A percentile compares a stretch with the other conserved stretches of the same genome.
Conservation (phyloP, 2,113 vertebrate species). For the Ophthalmolycus amberensis region DNA sequence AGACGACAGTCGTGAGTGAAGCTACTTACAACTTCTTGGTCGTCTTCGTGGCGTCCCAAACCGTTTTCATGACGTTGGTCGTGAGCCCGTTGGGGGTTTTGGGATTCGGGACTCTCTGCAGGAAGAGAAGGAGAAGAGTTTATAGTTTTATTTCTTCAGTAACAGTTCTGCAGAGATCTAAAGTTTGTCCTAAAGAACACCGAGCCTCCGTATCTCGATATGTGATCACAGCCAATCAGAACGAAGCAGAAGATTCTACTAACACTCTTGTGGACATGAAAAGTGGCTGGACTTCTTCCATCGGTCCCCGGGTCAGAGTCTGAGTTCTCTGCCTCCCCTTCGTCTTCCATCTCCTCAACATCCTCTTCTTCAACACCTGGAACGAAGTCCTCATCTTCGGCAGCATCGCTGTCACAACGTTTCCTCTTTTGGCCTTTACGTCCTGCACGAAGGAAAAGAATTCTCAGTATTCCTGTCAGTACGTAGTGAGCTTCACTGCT, state of each 20-base stretch:
- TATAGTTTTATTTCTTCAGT: neutral
- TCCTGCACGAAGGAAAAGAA: neutral
- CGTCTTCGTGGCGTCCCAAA: conserved; percentile 81
- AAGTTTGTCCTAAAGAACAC: neutral
- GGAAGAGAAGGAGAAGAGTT: conserved; percentile 14
- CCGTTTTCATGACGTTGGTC: conserved; percentile 82
- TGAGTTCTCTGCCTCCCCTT: conserved; percentile 61
- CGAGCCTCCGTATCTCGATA: too few relatives aligned
- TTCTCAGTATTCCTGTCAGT: too few relatives aligned
- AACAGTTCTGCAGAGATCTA: neutral
- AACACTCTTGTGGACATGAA: neutral
- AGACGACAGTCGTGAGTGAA: fast-evolving
- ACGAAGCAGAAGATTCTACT: conserved; percentile 3
- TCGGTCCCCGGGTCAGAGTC: neutral
- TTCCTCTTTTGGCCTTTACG: conserved; percentile 75
- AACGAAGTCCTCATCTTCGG: conserved; percentile 88
- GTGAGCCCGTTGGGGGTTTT: conserved; percentile 84
- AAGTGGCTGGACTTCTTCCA: neutral
- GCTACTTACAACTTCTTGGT: conserved; percentile 88
- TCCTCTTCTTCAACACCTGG: conserved; percentile 74
- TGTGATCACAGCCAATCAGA: neutral
- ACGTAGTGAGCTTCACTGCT: too few relatives aligned
- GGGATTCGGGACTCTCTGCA: conserved; percentile 75
- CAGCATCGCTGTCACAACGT: conserved; percentile 13
- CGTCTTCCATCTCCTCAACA: conserved; percentile 75